Evolutionary conservation across 2,888 invertebrate genomes (phyloP).

Genomic region (Reticulitermes lucifugus): DNA sequence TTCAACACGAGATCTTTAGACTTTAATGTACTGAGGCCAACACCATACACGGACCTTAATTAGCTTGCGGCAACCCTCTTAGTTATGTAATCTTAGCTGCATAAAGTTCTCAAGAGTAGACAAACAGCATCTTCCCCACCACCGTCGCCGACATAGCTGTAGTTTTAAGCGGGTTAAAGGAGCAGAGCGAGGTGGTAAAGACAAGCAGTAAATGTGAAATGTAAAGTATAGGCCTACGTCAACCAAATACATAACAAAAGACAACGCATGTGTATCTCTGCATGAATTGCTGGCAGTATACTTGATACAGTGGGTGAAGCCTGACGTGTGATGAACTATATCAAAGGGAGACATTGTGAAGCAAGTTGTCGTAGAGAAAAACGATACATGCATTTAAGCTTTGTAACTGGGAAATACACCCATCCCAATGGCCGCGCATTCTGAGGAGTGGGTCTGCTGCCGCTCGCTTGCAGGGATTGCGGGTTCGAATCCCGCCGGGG

Average conservation of each 20-base stretch:
- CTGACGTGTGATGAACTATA: constrained; percentile 6
- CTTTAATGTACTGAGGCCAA: constrained; percentile 35
- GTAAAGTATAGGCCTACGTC: not conserved
- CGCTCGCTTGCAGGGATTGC: too few relatives aligned
- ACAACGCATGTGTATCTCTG: constrained; percentile 8
- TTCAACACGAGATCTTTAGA: constrained; percentile 40
- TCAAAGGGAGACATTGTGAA: not conserved
- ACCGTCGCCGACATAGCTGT: too few relatives aligned
- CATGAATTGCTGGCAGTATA: constrained; percentile 8
- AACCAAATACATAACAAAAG: constrained; percentile 28
- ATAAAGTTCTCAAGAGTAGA: constrained; percentile 32
- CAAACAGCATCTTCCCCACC: constrained; percentile 2
- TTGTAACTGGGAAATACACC: not conserved
- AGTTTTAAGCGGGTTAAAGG: too few relatives aligned
- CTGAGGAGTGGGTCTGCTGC: too few relatives aligned
- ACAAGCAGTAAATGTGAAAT: not conserved
- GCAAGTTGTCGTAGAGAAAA: not conserved
- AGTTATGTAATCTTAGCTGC: constrained; percentile 41
- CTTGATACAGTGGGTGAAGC: constrained; percentile 15
- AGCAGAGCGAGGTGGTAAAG: not conserved
- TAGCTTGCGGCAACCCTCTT: constrained; percentile 40
- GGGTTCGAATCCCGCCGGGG: too few relatives aligned
- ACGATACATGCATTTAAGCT: constrained; percentile 10
- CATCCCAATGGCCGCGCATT: too few relatives aligned
- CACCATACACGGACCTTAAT: constrained; percentile 36